Evolutionary conservation across 2,888 invertebrate species (phyloP), one percentile per base, ranked within the genome.

Genomic region (Pasiphila rectangulata): DNA sequence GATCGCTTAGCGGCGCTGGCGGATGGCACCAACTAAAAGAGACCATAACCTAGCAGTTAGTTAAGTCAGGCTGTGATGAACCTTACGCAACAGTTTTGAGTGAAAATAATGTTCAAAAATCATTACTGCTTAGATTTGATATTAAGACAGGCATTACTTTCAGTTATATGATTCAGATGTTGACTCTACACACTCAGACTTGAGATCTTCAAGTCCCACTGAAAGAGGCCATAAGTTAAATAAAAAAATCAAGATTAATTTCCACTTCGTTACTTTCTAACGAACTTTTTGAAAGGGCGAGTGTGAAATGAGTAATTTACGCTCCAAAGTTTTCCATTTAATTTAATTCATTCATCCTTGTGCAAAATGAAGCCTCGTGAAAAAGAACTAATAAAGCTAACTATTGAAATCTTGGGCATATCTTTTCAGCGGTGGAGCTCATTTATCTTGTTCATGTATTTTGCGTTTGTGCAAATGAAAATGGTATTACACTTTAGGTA

Each of bases 261-360:
- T 17, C 32, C 10, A 17, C 17, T 32, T 5, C 6, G 17, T 17
- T 16, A 9, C 32, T n/a, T 32, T 32, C 32, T 17, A 15, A 35
- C 4, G 15, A 35, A 39, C 29, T 44, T 40, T 37, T 39, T 19
- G 21, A 30, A 48, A 49, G 48, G 35, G 25, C 39, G 30, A 49
- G 40, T 40, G 30, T 49, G 43, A 49, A 49, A 44, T 40, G 36
- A 40, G 35, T 44, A 43, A 43, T 49, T 36, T 40, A 40, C 32
- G 39, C 40, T 44, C 13, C 40, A 20, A 44, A 44, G 44, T 49
- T 49, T 40, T 23, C 35, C 40, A 49, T 49, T 48, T 49, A 44
- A 36, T 49, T 49, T 49, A 13, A 43, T 40, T 39, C 44, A 49
- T 44, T 44, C 39, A 19, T 39, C 23, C 19, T 29, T 29, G 25